Conservation (phyloP, 1,140 invertebrate species). For the Macrobrachium nipponense region DNA sequence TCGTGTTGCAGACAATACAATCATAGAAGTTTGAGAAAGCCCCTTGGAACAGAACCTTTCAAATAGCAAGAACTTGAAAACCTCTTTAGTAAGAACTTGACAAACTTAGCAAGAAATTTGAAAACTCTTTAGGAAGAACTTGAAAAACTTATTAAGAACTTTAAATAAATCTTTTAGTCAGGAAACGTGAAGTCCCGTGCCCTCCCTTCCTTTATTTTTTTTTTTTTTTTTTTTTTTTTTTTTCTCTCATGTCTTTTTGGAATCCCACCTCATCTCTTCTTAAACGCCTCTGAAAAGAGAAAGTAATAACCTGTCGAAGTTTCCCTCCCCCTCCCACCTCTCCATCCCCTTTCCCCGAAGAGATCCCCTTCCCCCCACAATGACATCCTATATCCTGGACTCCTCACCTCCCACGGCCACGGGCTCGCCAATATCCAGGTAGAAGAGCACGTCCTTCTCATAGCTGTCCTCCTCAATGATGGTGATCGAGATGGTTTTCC, state of each 20-base stretch:
- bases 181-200: background rate
- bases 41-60: too few species aligned
- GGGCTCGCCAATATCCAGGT: constrained; percentile 90
- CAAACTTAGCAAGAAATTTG: too few species aligned
- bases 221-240: background rate
- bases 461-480: constrained; percentile 98
- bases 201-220: constrained; percentile 6
- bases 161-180: background rate
- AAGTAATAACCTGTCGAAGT: background rate
- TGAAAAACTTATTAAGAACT: too few species aligned
- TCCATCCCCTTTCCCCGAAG: background rate
- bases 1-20: background rate
- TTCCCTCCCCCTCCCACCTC: background rate
- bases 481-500: constrained; percentile 84
- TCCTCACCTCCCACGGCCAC: constrained; percentile 57
- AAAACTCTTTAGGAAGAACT: background rate
- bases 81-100: background rate
- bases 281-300: too few species aligned
- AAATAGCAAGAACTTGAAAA: background rate
- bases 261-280: background rate
- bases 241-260: background rate
- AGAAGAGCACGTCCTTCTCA: constrained; percentile 95
- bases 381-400: background rate
- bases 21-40: too few species aligned
- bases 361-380: background rate